phyloP scores from a whole-genome alignment of 2,113 vertebrate species.

The Myiopsitta monachus region DNA sequence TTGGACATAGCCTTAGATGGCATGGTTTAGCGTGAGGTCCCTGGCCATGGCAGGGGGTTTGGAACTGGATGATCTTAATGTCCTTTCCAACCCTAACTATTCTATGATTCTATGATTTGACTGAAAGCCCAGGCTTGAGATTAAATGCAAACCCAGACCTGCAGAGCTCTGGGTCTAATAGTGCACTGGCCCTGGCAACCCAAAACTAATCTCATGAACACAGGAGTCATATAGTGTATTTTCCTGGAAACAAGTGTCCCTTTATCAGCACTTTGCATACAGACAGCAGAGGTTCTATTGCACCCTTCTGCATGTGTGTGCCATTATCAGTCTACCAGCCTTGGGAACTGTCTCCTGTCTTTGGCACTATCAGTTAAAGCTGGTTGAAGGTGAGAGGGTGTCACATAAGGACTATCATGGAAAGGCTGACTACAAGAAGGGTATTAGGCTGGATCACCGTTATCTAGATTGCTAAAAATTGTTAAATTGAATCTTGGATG shows the following conservation, averaged over 20 bases:
- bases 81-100: too few species aligned
- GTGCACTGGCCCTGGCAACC: background rate
- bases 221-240: accelerated
- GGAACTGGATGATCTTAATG: too few species aligned
- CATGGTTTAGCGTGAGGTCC: too few species aligned
- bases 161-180: background rate
- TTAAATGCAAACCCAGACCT: accelerated
- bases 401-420: background rate
- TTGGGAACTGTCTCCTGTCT: background rate
- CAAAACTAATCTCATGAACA: background rate
- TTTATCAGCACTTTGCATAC: background rate
- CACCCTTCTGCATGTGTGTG: background rate
- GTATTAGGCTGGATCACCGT: background rate
- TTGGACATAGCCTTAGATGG: too few species aligned
- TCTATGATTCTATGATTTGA: too few species aligned
- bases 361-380: background rate
- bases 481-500: background rate
- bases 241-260: background rate
- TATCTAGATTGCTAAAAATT: background rate
- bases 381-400: background rate
- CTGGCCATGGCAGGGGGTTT: too few species aligned
- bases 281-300: background rate
- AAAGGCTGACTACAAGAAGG: background rate
- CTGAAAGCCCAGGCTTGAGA: background rate
- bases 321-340: background rate